These are phyloP conservation scores for Eutrigla gurnardus DNA, from an alignment of 2,797 vertebrate species.

Conservation along the genomic window DNA sequence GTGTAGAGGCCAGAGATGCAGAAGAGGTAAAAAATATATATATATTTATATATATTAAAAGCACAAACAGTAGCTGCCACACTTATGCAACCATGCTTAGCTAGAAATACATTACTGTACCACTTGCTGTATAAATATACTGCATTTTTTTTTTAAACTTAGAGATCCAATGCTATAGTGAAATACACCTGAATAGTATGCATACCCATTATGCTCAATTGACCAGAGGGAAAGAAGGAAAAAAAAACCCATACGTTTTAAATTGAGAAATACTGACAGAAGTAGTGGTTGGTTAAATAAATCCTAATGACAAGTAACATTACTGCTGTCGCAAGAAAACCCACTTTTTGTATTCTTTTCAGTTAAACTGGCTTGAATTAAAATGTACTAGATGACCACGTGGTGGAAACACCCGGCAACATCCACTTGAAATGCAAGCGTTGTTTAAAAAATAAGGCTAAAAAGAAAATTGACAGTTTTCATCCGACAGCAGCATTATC, in stretches of 20 bases:
- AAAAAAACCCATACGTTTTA: slow-evolving; percentile 27
- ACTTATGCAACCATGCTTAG: slow-evolving; percentile 85
- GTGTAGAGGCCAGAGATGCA: slow-evolving; percentile 61
- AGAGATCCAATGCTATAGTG: slow-evolving; percentile 82
- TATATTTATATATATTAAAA: slow-evolving; percentile 63
- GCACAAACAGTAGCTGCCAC: slow-evolving; percentile 83
- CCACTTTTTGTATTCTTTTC: slow-evolving; percentile 25
- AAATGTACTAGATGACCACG: slow-evolving; percentile 43
- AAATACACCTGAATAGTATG: slow-evolving; percentile 82
- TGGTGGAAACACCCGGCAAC: slow-evolving; percentile 14
- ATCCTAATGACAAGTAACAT: slow-evolving; percentile 72
- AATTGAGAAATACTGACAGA: slow-evolving; percentile 77
- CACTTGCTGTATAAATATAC: slow-evolving; percentile 84
- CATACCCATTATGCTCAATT: slow-evolving; percentile 78
- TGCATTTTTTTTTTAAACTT: slow-evolving; percentile 73
- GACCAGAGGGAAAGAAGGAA: slow-evolving; percentile 68
- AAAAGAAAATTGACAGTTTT: slow-evolving; percentile 48
- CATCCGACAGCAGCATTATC: slow-evolving; percentile 68
- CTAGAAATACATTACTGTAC: slow-evolving; percentile 84
- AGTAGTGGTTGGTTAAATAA: slow-evolving; percentile 82
- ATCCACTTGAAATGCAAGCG: slow-evolving; percentile 40
- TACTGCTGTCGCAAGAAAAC: slow-evolving; percentile 70
- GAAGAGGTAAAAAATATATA: slow-evolving; percentile 25
- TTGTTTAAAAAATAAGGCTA: slow-evolving; percentile 40
- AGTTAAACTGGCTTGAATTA: slow-evolving; percentile 34